A percentile compares a stretch with the other conserved stretches of the same genome.
These are phyloP conservation scores for Julus scanicus DNA, from an alignment of 2,888 invertebrate genomes.

Conservation along the genomic window DNA sequence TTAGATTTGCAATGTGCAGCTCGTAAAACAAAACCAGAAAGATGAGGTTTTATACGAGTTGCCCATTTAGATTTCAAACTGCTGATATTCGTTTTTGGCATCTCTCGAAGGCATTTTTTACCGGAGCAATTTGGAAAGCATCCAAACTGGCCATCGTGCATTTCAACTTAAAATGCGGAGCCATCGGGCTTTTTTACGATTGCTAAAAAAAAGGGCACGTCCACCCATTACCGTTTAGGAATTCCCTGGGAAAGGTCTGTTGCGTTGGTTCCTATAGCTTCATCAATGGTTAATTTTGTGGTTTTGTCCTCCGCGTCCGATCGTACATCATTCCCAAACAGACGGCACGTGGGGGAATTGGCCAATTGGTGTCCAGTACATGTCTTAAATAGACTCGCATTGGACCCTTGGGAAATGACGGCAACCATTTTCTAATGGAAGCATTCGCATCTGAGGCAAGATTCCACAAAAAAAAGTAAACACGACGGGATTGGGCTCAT, in stretches of 20 bases:
- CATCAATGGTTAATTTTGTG: constrained; percentile 1
- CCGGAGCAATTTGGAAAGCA: background rate
- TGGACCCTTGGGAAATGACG: background rate
- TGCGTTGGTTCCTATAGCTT: background rate
- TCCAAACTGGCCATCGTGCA: background rate
- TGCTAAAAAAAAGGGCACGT: background rate
- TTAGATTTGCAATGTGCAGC: no score
- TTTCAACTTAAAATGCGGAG: background rate
- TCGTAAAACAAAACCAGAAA: no score
- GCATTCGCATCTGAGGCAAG: background rate
- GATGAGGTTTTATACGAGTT: no score
- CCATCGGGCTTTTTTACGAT: background rate
- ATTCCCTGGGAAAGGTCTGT: background rate
- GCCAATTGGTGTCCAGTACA: constrained; percentile 19
- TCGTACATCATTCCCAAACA: constrained; percentile 5
- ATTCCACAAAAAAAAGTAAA: background rate
- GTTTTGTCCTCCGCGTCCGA: background rate
- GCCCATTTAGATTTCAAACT: no score
- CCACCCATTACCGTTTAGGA: background rate
- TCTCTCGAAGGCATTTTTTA: background rate
- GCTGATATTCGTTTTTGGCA: background rate
- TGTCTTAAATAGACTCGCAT: constrained; percentile 19
- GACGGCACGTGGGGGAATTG: background rate
- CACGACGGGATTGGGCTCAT: background rate
- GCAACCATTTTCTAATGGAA: background rate